These are phyloP conservation scores for Piaya cayana DNA, from an alignment of 2,113 vertebrate species.

Conservation along the genomic window DNA sequence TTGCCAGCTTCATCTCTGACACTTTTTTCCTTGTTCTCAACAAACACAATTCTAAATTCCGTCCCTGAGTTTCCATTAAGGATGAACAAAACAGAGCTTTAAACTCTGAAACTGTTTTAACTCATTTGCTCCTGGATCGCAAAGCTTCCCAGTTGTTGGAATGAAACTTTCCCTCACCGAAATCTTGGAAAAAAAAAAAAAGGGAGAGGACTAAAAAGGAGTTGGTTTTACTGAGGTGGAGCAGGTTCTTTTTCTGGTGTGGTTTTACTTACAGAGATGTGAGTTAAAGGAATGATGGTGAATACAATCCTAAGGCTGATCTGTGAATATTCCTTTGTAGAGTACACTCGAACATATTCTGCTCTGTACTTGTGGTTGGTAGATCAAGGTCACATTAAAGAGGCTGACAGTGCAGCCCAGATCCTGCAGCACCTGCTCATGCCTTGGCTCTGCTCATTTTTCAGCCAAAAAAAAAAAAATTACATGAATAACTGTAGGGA, in stretches of 20 bases:
- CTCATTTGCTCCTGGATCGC: conserved; percentile 21
- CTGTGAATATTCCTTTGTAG: conserved; percentile 35
- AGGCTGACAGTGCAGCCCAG: background rate
- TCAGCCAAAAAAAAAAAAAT: background rate
- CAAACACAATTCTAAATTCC: conserved; percentile 47
- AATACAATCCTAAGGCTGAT: background rate
- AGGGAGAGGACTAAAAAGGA: background rate
- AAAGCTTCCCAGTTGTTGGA: background rate
- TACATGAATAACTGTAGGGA: background rate
- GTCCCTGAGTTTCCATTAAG: conserved; percentile 44
- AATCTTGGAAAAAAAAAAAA: background rate
- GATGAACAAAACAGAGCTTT: conserved; percentile 55
- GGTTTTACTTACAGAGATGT: conserved; percentile 4
- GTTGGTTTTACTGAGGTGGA: background rate
- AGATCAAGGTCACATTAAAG: conserved; percentile 18
- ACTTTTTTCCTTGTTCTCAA: conserved; percentile 35
- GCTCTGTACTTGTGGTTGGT: background rate
- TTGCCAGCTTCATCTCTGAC: conserved; percentile 38
- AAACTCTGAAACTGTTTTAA: conserved; percentile 43
- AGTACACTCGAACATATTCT: conserved; percentile 2
- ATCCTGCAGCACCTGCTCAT: conserved; percentile 33
- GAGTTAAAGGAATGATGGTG: background rate
- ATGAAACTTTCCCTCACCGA: background rate
- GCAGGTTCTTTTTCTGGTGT: conserved; percentile 10
- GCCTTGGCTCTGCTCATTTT: background rate